These are phyloP conservation scores for Drosophila gaucha DNA, from an alignment of 2,888 invertebrate species.

Conservation along the genomic window DNA sequence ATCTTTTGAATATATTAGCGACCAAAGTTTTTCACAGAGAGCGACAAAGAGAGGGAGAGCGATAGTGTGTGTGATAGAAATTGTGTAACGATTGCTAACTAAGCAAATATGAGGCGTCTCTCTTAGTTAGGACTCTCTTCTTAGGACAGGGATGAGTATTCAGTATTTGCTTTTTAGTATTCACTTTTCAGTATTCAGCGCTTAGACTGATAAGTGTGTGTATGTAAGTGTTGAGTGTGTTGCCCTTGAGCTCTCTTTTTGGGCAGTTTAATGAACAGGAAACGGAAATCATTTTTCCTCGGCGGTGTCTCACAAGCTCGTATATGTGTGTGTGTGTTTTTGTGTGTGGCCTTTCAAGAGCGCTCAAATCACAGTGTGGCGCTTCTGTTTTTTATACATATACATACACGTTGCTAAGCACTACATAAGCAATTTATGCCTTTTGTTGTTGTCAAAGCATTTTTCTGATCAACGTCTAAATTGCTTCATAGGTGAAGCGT, in stretches of 20 bases:
- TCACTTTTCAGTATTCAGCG: constrained; percentile 31
- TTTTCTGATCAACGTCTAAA: constrained; percentile 35
- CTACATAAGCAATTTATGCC: constrained; percentile 20
- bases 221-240: constrained; percentile 1
- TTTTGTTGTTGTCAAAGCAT: constrained; percentile 29
- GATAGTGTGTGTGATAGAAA: constrained; percentile 11
- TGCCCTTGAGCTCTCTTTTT: constrained; percentile 64
- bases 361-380: constrained; percentile 3
- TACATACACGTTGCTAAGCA: constrained; percentile 20
- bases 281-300: constrained; percentile 71
- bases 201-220: constrained; percentile 15
- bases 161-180: constrained; percentile 19
- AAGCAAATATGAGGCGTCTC: constrained; percentile 42
- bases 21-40: constrained; percentile 13
- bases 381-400: neutral
- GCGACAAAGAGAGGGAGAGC: neutral
- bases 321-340: constrained; percentile 8
- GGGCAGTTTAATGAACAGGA: constrained; percentile 73
- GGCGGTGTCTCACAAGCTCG: constrained; percentile 20
- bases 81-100: constrained; percentile 59
- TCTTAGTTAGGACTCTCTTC: constrained; percentile 11
- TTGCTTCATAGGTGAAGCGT: constrained; percentile 1
- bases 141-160: constrained; percentile 38
- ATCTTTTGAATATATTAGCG: constrained; percentile 51
- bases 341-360: constrained; percentile 16